phyloP scores from a whole-genome alignment of 64 coral and sea anemone genomes.

The Pocillopora damicornis region DNA sequence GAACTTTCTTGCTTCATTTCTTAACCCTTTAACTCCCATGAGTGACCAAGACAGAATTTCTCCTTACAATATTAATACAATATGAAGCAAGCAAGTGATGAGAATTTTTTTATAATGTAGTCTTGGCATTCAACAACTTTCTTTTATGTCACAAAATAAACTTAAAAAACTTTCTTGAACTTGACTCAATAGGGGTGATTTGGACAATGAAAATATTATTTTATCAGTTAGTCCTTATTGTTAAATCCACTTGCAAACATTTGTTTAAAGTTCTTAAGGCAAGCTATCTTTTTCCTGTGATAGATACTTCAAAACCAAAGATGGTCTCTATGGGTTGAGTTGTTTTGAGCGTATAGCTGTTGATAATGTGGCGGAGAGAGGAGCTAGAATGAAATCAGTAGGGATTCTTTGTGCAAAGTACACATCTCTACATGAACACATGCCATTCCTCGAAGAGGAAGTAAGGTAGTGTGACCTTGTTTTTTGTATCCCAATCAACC shows the following conservation, averaged over 20 bases:
- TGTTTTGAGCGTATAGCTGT: conserved; percentile 97
- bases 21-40: too few relatives aligned
- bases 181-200: too few relatives aligned
- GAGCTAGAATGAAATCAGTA: conserved; percentile 98
- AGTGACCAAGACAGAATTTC: too few relatives aligned
- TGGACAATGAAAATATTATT: too few relatives aligned
- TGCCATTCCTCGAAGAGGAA: conserved; percentile 92
- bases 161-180: too few relatives aligned
- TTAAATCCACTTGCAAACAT: background rate
- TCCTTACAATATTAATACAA: too few relatives aligned
- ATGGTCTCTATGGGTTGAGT: conserved; percentile 92
- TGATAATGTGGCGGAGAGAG: conserved; percentile 93
- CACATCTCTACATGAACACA: conserved; percentile 97
- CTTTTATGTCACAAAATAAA: too few relatives aligned
- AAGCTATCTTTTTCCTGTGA: background rate
- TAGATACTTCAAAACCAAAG: conserved; percentile 96
- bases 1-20: too few relatives aligned
- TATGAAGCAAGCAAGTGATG: too few relatives aligned
- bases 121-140: too few relatives aligned
- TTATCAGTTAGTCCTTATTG: background rate
- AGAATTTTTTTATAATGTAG: too few relatives aligned
- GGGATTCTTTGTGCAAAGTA: conserved; percentile 96
- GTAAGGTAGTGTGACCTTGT: conserved; percentile 58
- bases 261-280: background rate
- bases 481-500: background rate